Conservation (phyloP, 2,797 vertebrate genomes). For the Paedocypris micromegethes region DNA sequence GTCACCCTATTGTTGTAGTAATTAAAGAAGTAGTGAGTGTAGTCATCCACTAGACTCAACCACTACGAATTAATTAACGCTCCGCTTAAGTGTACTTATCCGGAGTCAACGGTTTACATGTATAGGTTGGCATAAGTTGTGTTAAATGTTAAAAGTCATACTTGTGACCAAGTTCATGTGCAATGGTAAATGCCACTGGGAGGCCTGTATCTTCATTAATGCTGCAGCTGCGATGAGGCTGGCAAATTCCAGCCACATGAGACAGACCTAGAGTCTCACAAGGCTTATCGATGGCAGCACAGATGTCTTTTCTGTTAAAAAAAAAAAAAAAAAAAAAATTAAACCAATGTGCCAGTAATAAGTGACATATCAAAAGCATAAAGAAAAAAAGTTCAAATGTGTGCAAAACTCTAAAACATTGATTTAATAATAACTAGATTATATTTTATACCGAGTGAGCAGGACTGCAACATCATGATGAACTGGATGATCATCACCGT, state of each 20-base stretch:
- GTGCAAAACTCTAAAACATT: too few species aligned
- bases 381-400: too few species aligned
- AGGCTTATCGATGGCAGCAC: conserved; percentile 82
- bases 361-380: too few species aligned
- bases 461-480: conserved; percentile 91
- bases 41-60: too few species aligned
- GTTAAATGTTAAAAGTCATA: conserved; percentile 56
- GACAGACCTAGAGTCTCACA: conserved; percentile 96
- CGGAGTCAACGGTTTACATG: too few species aligned
- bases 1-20: too few species aligned
- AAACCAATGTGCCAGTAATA: background rate
- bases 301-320: conserved; percentile 87
- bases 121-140: background rate
- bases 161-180: conserved; percentile 97
- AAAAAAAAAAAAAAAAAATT: background rate
- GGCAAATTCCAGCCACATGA: conserved; percentile 93
- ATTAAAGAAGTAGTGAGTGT: too few species aligned
- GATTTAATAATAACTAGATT: too few species aligned
- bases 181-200: conserved; percentile 89
- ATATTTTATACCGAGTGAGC: conserved; percentile 79
- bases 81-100: too few species aligned
- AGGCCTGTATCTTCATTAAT: conserved; percentile 93
- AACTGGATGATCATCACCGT: conserved; percentile 81
- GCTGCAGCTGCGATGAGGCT: conserved; percentile 89
- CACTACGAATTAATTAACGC: too few species aligned